phyloP scores from a whole-genome alignment of 1,140 invertebrate genomes.

The Drosophila insularis region DNA sequence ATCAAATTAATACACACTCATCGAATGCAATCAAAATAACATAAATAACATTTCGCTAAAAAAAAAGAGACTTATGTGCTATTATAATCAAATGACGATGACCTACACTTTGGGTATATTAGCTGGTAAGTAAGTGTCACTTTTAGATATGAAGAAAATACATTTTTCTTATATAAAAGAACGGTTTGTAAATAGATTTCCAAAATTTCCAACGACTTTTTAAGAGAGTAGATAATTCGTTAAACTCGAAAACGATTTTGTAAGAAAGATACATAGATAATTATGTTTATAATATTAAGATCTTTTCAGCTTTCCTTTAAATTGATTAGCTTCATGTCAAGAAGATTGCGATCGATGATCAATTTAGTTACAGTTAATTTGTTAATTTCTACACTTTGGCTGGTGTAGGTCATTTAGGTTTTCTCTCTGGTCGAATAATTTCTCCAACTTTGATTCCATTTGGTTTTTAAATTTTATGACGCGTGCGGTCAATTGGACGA shows the following conservation, averaged over 20 bases:
- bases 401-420: slow-evolving; percentile 14
- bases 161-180: no score
- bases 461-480: slow-evolving; percentile 49
- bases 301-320: slow-evolving; percentile 5
- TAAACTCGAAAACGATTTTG: background rate
- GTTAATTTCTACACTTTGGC: slow-evolving; percentile 2
- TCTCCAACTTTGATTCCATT: slow-evolving; percentile 21
- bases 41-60: slow-evolving; percentile 66
- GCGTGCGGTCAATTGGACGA: slow-evolving; percentile 63
- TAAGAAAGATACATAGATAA: background rate
- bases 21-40: slow-evolving; percentile 74
- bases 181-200: no score
- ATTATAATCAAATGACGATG: slow-evolving; percentile 54
- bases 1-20: slow-evolving; percentile 77
- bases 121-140: background rate
- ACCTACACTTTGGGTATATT: background rate
- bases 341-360: background rate
- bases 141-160: no score
- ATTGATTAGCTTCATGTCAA: background rate
- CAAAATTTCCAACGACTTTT: background rate
- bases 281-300: background rate
- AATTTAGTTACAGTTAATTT: slow-evolving; percentile 4
- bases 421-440: slow-evolving; percentile 29
- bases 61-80: slow-evolving; percentile 60
- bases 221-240: background rate